A percentile compares a stretch with the other conserved stretches of the same genome.
phyloP scores from a whole-genome alignment of 2,113 vertebrate species.

The Cairina moschata region DNA sequence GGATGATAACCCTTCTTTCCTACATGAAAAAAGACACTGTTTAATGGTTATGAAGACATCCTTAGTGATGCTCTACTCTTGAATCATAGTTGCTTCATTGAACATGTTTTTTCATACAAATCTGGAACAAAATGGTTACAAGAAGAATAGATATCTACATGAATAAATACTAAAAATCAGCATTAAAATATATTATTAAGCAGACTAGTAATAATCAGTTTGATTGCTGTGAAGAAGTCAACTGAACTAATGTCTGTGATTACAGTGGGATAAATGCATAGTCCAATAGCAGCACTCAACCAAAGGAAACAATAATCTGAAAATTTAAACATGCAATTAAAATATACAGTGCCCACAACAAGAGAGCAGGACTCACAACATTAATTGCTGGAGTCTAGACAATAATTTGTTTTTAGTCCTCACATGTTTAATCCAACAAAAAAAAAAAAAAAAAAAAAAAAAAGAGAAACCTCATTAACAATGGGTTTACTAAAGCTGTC shows the following conservation, averaged over 20 bases:
- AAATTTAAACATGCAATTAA: conserved; percentile 68
- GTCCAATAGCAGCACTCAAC: conserved; percentile 47
- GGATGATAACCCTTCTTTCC: neutral
- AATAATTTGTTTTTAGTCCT: conserved; percentile 9
- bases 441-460: neutral
- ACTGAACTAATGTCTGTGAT: conserved; percentile 42
- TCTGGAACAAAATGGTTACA: conserved; percentile 37
- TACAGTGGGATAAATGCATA: neutral
- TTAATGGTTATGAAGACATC: neutral
- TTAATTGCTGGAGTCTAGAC: conserved; percentile 40
- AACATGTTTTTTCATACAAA: conserved; percentile 33
- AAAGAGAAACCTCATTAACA: neutral
- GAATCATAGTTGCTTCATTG: neutral
- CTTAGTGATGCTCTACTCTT: neutral
- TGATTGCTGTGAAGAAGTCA: conserved; percentile 54
- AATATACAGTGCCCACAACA: conserved; percentile 33
- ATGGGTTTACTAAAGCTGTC: conserved; percentile 10
- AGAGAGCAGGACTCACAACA: conserved; percentile 13
- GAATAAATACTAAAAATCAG: conserved; percentile 51
- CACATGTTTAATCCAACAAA: conserved; percentile 1
- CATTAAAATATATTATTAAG: conserved; percentile 60
- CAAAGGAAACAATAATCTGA: conserved; percentile 54
- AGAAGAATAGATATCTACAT: conserved; percentile 24
- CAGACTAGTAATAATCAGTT: conserved; percentile 62
- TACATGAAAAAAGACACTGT: neutral